phyloP scores from a whole-genome alignment of 1,140 invertebrate species.

The Habropoda laboriosa region DNA sequence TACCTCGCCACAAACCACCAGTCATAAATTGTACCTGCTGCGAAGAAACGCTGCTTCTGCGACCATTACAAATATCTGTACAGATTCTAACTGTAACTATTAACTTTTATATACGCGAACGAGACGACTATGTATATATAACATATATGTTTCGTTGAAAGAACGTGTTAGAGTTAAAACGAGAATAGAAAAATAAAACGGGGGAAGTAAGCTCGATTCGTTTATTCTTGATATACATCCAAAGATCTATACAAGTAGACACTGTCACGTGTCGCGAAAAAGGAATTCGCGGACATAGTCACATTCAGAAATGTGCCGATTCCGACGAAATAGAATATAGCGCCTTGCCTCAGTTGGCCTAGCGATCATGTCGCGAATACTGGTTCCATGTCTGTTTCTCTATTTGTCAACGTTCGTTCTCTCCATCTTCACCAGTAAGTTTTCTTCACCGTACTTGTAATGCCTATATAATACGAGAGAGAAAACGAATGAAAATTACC shows the following conservation, averaged over 20 bases:
- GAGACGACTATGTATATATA: too few species aligned
- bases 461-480: too few species aligned
- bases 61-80: not conserved
- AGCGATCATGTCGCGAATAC: constrained; percentile 48
- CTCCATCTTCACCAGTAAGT: constrained; percentile 35
- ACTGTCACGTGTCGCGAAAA: not conserved
- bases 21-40: constrained; percentile 1
- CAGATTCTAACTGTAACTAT: not conserved
- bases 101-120: not conserved
- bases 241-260: too few species aligned
- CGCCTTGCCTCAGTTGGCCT: constrained; percentile 11
- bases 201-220: not conserved
- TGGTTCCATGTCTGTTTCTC: not conserved
- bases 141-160: not conserved
- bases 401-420: not conserved
- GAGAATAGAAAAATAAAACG: constrained; percentile 3
- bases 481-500: not conserved
- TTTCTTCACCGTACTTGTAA: not conserved
- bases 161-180: not conserved
- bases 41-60: constrained; percentile 14
- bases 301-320: constrained; percentile 42
- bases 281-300: constrained; percentile 2
- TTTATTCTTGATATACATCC: not conserved
- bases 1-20: constrained; percentile 3
- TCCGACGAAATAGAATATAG: constrained; percentile 48